Evolutionary conservation across 2,797 vertebrate species (phyloP), one percentile per base, ranked within the genome.

Genomic region (Danionella dracula): DNA sequence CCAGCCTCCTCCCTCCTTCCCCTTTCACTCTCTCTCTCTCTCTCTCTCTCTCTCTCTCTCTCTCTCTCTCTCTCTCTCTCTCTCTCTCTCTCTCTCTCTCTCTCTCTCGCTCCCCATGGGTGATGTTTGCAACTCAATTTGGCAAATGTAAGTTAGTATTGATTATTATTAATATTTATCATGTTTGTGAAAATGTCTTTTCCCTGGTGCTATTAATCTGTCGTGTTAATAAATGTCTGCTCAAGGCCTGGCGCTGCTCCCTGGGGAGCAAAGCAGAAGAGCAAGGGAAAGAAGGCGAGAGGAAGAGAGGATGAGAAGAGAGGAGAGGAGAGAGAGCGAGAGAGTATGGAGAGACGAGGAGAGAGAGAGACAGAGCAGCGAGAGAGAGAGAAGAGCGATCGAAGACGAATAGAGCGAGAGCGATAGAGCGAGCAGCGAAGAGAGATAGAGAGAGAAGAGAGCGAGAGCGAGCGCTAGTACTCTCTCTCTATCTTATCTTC

Each of bases 131-230:
- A 82, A 88, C 80, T 82, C 84, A 81, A 82, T 84, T 85, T 89
- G 82, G 89, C 83, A 90, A 88, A 86, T 86, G 86, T 83, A 91
- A 92, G 90, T 87, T 80, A 78, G 79, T 85, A 94, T 93, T 90
- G 92, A 94, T 93, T 92, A 90, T 92, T 95, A 93, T 94, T 92
- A 94, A 93, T 94, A 93, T 93, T 93, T 87, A 89, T 92, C 88
- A 76, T 89, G 91, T 89, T 91, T 88, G 89, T 76, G 85, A 90
- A 83, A 87, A 88, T 61, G 86, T 89, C 90, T 88, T 89, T 88
- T 76, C 87, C 66, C 84, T 68, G 29, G 82, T 70, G 86, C 93
- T 93, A 90, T 93, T 94, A 93, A 93, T 95, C 93, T 91, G 87
- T 83, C 66, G 78, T 85, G 89, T 89, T 93, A 91, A 91, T 89